These are phyloP conservation scores for Subanguina moxae DNA, from an alignment of 1,140 invertebrate species.

Conservation along the genomic window DNA sequence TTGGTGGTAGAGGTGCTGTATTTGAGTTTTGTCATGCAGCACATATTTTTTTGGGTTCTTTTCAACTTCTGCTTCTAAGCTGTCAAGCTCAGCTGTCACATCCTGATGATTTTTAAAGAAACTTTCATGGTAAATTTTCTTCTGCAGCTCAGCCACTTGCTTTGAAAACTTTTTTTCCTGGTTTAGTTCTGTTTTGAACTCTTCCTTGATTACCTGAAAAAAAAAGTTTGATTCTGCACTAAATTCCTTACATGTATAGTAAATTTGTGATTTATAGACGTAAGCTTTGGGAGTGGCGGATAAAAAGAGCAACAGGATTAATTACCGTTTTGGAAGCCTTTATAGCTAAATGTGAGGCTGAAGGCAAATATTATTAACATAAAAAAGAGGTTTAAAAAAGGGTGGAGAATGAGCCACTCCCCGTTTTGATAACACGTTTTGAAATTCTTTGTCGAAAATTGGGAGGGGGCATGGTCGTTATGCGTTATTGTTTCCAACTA, in stretches of 20 bases:
- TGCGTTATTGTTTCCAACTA: no score
- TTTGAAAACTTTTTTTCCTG: background rate
- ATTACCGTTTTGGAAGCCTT: no score
- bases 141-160: background rate
- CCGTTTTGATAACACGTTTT: background rate
- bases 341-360: no score
- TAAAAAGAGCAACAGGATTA: no score
- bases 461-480: no score
- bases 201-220: background rate
- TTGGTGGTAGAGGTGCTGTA: no score
- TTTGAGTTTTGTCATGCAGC: background rate
- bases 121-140: background rate
- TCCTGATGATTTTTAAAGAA: background rate
- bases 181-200: background rate
- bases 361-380: no score
- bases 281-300: no score
- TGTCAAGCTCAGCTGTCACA: background rate
- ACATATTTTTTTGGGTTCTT: background rate
- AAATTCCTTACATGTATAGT: no score
- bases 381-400: no score
- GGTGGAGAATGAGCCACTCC: no score
- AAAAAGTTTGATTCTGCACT: background rate
- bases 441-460: background rate
- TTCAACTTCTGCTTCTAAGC: background rate
- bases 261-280: no score